A percentile compares a stretch with the other conserved stretches of the same genome.
Conservation (phyloP, 92 coral and sea anemone genomes). For the Parazoanthus darwini region DNA sequence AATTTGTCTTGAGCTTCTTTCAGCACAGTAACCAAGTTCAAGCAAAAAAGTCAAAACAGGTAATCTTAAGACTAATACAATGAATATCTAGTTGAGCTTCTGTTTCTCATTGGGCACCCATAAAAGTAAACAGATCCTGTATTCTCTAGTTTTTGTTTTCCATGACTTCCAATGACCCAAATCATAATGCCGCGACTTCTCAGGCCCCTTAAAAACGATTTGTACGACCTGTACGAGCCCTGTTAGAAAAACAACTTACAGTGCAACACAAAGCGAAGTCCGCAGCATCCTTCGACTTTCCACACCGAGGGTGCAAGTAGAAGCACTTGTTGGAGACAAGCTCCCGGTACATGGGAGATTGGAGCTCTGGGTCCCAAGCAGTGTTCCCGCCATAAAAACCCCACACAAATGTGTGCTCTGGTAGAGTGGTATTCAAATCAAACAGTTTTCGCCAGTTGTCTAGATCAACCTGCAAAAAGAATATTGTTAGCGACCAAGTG, state of each 20-base stretch:
- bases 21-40: no score
- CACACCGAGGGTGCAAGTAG: slow-evolving; percentile 69
- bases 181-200: no score
- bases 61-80: no score
- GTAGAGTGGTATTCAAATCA: slow-evolving; percentile 44
- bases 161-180: no score
- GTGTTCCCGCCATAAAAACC: slow-evolving; percentile 60
- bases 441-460: slow-evolving; percentile 73
- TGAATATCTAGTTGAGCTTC: no score
- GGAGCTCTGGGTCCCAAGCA: neutral
- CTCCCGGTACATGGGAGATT: slow-evolving; percentile 27
- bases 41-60: no score
- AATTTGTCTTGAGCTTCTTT: no score
- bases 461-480: slow-evolving; percentile 53
- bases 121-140: no score
- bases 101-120: no score
- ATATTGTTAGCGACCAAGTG: no score
- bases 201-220: neutral
- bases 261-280: slow-evolving; percentile 74
- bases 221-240: neutral
- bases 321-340: slow-evolving; percentile 53
- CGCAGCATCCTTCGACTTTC: slow-evolving; percentile 68
- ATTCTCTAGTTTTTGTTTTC: neutral
- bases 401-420: slow-evolving; percentile 68
- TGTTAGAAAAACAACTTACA: slow-evolving; percentile 28